These are phyloP conservation scores for Neria commutata DNA, from an alignment of 2,888 invertebrate species.

Conservation along the genomic window DNA sequence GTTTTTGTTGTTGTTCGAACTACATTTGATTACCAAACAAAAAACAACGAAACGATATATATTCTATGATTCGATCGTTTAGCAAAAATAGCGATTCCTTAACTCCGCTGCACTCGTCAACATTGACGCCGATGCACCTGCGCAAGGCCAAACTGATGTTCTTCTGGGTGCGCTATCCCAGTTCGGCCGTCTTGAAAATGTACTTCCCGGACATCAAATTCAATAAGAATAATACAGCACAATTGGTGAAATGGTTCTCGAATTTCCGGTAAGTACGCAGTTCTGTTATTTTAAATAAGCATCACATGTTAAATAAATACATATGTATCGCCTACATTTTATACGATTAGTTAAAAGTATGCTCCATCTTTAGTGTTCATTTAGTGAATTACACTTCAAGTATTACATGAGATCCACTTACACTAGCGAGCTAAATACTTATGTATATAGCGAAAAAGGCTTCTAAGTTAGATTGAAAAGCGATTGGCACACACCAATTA, in stretches of 20 bases:
- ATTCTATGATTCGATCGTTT: slow-evolving; percentile 11
- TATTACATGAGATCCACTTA: no score
- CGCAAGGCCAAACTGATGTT: slow-evolving; percentile 99
- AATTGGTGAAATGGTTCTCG: slow-evolving; percentile 99
- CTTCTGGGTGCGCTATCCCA: slow-evolving; percentile 99
- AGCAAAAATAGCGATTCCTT: slow-evolving; percentile 68
- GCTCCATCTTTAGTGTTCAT: no score
- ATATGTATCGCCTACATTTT: no score
- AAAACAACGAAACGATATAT: slow-evolving; percentile 38
- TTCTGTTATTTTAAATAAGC: no score
- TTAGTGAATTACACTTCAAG: no score
- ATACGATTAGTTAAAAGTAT: no score
- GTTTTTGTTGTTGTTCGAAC: no score
- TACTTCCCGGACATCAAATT: slow-evolving; percentile 99
- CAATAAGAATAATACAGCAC: slow-evolving; percentile 99
- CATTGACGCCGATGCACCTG: slow-evolving; percentile 99
- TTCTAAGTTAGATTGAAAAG: no score
- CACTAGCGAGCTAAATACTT: no score
- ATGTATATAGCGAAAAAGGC: no score
- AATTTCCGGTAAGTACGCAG: slow-evolving; percentile 89
- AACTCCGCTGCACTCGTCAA: slow-evolving; percentile 90
- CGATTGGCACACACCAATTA: no score
- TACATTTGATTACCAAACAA: slow-evolving; percentile 1
- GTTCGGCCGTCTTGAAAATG: slow-evolving; percentile 98
- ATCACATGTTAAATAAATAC: no score